phyloP scores from a whole-genome alignment of 1,140 invertebrate genomes.

The Halyomorpha halys region DNA sequence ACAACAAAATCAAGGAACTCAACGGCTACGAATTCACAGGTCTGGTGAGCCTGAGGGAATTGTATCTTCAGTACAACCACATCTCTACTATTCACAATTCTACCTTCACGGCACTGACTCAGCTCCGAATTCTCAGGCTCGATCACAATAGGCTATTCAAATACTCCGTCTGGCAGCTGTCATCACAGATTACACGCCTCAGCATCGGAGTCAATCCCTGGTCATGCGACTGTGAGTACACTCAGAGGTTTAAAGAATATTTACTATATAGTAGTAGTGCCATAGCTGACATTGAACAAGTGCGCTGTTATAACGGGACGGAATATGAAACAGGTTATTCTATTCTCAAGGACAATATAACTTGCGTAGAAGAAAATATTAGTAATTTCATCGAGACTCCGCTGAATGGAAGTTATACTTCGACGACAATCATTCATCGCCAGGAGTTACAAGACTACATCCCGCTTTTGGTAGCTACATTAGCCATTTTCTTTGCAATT shows the following conservation, averaged over 20 bases:
- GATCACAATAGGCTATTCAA: slow-evolving; percentile 65
- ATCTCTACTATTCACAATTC: slow-evolving; percentile 61
- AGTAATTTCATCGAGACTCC: slow-evolving; percentile 40
- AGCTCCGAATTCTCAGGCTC: slow-evolving; percentile 57
- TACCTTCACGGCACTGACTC: slow-evolving; percentile 61
- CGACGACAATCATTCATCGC: slow-evolving; percentile 56
- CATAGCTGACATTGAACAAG: slow-evolving; percentile 49
- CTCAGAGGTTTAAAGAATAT: slow-evolving; percentile 69
- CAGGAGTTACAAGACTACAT: slow-evolving; percentile 67
- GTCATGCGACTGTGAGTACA: slow-evolving; percentile 78
- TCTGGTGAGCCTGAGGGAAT: slow-evolving; percentile 48
- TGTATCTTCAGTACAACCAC: slow-evolving; percentile 55
- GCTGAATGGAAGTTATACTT: slow-evolving; percentile 53
- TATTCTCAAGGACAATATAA: slow-evolving; percentile 35
- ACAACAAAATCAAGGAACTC: slow-evolving; percentile 62
- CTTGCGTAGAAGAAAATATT: slow-evolving; percentile 32
- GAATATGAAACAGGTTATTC: slow-evolving; percentile 48
- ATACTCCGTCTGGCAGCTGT: slow-evolving; percentile 65
- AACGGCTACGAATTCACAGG: slow-evolving; percentile 76
- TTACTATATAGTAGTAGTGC: slow-evolving; percentile 48
- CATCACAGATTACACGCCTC: slow-evolving; percentile 52
- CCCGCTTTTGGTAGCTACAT: slow-evolving; percentile 59
- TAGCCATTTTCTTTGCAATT: slow-evolving; percentile 57
- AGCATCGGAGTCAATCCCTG: slow-evolving; percentile 70
- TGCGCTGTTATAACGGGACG: slow-evolving; percentile 53